Percentiles rank a stretch among this genome's conserved stretches.
Conservation (phyloP, 2,113 vertebrate genomes). For the Mola mola region DNA sequence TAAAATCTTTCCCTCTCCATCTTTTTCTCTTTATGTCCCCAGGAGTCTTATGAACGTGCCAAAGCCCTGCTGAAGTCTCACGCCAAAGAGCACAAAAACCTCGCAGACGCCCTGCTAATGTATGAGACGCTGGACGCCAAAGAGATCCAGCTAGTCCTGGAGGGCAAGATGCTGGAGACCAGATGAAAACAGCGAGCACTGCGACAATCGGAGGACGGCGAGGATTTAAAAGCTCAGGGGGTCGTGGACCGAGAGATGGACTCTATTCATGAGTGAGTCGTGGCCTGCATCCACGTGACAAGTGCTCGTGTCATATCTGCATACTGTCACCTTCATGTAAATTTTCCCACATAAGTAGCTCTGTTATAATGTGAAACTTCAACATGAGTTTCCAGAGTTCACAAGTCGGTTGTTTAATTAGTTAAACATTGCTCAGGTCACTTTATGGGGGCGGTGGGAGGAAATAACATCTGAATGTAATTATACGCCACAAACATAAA, state of each 20-base stretch:
- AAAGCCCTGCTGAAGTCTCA: conserved; percentile 91
- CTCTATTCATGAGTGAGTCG: neutral
- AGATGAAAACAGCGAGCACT: conserved; percentile 82
- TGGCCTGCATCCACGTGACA: conserved; percentile 3
- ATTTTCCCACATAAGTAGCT: conserved; percentile 18
- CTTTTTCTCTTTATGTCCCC: neutral
- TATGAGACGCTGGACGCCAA: conserved; percentile 98
- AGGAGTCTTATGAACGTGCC: conserved; percentile 97
- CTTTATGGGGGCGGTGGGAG: conserved; percentile 22
- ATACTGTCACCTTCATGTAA: conserved; percentile 18
- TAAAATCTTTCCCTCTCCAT: neutral
- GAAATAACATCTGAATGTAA: too few species aligned
- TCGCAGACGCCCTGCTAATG: conserved; percentile 94
- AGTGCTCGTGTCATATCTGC: conserved; percentile 3
- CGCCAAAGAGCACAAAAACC: conserved; percentile 93
- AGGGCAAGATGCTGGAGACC: conserved; percentile 90
- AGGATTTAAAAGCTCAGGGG: conserved; percentile 62
- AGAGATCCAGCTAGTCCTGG: conserved; percentile 95
- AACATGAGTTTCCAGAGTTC: neutral
- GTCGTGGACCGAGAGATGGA: neutral
- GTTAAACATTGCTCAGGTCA: conserved; percentile 49
- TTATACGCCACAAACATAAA: too few species aligned
- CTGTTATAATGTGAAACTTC: conserved; percentile 6
- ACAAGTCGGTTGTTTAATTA: neutral
- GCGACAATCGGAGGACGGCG: conserved; percentile 19